Evolutionary conservation across 2,888 invertebrate genomes (phyloP).

Genomic region (Unio delphinus): DNA sequence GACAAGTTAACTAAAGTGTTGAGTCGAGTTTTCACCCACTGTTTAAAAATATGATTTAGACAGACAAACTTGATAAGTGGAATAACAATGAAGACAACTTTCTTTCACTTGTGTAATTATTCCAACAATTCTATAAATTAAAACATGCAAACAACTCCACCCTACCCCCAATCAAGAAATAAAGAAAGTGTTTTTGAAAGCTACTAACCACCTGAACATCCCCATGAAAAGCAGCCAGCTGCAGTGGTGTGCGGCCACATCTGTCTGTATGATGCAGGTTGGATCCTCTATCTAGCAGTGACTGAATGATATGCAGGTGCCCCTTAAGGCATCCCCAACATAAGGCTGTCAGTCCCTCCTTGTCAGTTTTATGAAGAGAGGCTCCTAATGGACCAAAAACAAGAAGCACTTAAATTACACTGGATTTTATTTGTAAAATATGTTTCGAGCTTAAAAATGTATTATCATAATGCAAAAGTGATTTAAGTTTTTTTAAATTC

Average conservation of each 20-base stretch:
- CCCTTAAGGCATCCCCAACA: slow-evolving; percentile 94
- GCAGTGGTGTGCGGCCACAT: slow-evolving; percentile 91
- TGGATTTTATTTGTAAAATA: neutral
- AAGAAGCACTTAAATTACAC: neutral
- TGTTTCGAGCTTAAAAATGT: too few species aligned
- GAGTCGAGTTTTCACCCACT: too few species aligned
- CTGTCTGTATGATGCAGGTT: slow-evolving; percentile 87
- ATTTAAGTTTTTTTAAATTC: too few species aligned
- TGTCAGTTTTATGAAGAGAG: slow-evolving; percentile 83
- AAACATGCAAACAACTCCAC: neutral
- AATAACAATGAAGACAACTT: too few species aligned
- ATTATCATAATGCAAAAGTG: too few species aligned
- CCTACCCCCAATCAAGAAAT: too few species aligned
- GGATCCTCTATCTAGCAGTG: slow-evolving; percentile 86
- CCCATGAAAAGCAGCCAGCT: slow-evolving; percentile 82
- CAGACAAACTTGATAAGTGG: neutral
- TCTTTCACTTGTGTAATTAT: too few species aligned
- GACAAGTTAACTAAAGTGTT: too few species aligned
- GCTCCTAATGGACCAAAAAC: slow-evolving; percentile 76
- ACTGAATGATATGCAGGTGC: slow-evolving; percentile 82
- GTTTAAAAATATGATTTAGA: neutral
- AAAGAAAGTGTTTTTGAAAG: neutral
- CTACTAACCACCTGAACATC: slow-evolving; percentile 73
- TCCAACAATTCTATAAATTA: too few species aligned
- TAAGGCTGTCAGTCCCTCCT: slow-evolving; percentile 89